These are phyloP conservation scores for Bicyclus anynana DNA, from an alignment of 1,140 invertebrate genomes.

Conservation along the genomic window DNA sequence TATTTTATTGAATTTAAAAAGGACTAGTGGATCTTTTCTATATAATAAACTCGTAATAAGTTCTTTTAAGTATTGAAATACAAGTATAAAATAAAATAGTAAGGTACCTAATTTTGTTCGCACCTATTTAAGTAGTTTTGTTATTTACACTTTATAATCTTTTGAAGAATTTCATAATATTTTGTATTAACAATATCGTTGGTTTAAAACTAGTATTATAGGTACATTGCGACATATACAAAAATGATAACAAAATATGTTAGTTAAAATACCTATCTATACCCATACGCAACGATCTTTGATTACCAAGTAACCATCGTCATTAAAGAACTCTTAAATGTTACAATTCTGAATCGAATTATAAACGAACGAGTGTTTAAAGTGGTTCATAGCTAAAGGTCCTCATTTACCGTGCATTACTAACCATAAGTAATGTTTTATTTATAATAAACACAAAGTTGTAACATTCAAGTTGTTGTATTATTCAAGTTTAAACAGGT, in stretches of 20 bases:
- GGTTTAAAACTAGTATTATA: constrained; percentile 5
- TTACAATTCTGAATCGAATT: neutral
- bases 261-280: constrained; percentile 7
- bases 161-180: neutral
- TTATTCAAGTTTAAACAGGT: constrained; percentile 10
- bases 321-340: constrained; percentile 1
- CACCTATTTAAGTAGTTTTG: constrained; percentile 5
- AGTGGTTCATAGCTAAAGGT: too few species aligned
- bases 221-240: constrained; percentile 14
- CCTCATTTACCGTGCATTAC: too few species aligned
- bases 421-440: too few species aligned
- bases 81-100: neutral
- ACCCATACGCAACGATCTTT: constrained; percentile 4
- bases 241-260: constrained; percentile 10
- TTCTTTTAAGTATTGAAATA: neutral
- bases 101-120: constrained; percentile 12
- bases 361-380: too few species aligned
- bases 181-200: constrained; percentile 11
- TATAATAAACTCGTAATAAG: neutral
- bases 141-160: constrained; percentile 15
- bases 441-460: neutral
- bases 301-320: constrained; percentile 22
- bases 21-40: neutral
- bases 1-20: neutral
- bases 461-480: neutral